Percentiles rank a stretch among this genome's conserved stretches.
phyloP scores from a whole-genome alignment of 2,797 vertebrate species.

The Simalia tracyae region DNA sequence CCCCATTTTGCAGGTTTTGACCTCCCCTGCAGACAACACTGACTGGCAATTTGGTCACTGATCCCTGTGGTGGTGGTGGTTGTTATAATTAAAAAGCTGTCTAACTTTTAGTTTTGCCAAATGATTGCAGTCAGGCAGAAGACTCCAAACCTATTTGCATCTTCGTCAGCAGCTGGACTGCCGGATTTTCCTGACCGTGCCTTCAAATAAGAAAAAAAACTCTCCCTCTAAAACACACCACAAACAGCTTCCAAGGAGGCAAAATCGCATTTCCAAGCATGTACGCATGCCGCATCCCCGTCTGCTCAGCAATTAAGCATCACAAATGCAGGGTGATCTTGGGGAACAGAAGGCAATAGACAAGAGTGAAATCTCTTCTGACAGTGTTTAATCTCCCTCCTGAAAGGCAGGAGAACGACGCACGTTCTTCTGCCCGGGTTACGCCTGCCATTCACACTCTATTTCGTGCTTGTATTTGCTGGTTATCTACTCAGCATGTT shows the following conservation, averaged over 20 bases:
- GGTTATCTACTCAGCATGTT: not conserved
- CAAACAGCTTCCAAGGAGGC: not conserved
- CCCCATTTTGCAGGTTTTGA: not conserved
- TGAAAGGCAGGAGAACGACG: not conserved
- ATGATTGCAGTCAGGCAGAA: not conserved
- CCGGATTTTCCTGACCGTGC: not conserved
- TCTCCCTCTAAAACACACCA: too few relatives aligned
- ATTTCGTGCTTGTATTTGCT: not conserved
- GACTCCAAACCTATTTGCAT: not conserved
- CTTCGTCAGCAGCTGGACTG: not conserved
- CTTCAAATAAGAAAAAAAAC: not conserved
- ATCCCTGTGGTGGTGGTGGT: not conserved
- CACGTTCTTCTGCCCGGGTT: not conserved
- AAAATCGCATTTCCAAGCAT: not conserved
- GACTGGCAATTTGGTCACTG: not conserved
- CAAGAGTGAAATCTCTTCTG: not conserved
- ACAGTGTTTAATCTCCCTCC: not conserved
- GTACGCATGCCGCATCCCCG: not conserved
- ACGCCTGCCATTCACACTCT: slow-evolving; percentile 1
- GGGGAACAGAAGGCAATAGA: not conserved
- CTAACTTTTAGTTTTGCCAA: not conserved
- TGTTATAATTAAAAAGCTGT: not conserved
- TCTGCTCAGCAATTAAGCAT: not conserved
- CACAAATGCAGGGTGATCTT: not conserved
- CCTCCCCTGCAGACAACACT: not conserved